Evolutionary conservation across 2,888 invertebrate genomes (phyloP), one percentile per base, ranked within the genome.

Genomic region (Apotomis betuletana): DNA sequence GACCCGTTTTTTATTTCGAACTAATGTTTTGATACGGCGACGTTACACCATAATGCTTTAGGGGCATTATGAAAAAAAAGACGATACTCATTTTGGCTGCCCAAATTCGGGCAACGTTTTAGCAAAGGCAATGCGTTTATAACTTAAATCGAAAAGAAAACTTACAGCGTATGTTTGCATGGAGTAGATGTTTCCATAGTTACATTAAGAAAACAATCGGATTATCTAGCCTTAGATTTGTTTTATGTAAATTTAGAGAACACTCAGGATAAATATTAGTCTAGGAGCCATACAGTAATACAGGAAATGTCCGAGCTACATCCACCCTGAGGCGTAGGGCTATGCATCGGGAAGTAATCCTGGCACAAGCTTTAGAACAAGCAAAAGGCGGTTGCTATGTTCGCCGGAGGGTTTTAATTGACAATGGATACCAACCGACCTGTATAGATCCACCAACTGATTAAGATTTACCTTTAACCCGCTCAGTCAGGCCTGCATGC

Each of bases 291-390:
- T 83, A 86, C 86, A 84, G 83, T 87, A 87, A 90, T 91, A 89
- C 90, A 92, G 92, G 92, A 92, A 92, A 91, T 83, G 89, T 89
- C 88, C 80, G 83, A 85, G 85, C 85, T 79, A 85, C 87, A 89
- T 87, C 85, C 83, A 86, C 87, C 92, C 90, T 80, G 84, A 86
- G 91, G 92, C 91, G 81, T 78, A 85, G 83, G 85, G 87, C 27
- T 85, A 85, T 87, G 87, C 85, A 87, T 87, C 86, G 89, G 87
- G 85, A 87, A 89, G 88, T 89, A 90, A 90, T 90, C 86, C 85
- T 83, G 85, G 86, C 86, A 83, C 83, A 83, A 85, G 85, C 80
- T 85, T 85, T 83, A 87, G 86, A 87, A 90, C 90, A 91, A 88
- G 91, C 86, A 89, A 90, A 90, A 87, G 90, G 89, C 90, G 90